A percentile compares a stretch with the other conserved stretches of the same genome.
phyloP scores from a whole-genome alignment of 92 coral and sea anemone genomes.

The Porites cylindrica region DNA sequence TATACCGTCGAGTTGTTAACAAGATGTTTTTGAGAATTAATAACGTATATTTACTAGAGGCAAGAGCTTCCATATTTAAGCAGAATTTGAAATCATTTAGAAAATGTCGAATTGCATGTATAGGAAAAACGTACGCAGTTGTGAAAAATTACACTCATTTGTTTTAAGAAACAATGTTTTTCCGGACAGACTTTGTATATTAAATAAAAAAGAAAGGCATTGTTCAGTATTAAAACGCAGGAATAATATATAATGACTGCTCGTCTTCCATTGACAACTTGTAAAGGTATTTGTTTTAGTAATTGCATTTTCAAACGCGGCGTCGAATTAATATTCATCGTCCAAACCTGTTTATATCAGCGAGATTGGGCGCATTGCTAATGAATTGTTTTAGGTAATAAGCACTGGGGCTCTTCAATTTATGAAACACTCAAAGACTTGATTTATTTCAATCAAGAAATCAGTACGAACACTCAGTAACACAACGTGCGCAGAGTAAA shows the following conservation, averaged over 20 bases:
- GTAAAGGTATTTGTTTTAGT: slow-evolving; percentile 4
- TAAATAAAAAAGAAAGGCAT: slow-evolving; percentile 7
- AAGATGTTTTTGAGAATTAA: slow-evolving; percentile 6
- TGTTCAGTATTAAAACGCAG: not conserved
- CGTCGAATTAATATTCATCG: slow-evolving; percentile 11
- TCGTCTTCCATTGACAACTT: slow-evolving; percentile 1
- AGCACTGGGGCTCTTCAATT: no score
- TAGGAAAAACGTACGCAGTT: not conserved
- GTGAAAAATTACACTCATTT: not conserved
- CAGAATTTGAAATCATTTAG: slow-evolving; percentile 7
- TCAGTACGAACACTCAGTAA: no score
- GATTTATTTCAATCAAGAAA: no score
- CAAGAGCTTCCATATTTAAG: slow-evolving; percentile 43
- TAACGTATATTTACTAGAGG: slow-evolving; percentile 44
- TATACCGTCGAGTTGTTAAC: slow-evolving; percentile 14
- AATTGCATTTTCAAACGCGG: not conserved
- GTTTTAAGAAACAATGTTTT: slow-evolving; percentile 16
- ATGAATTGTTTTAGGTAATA: not conserved
- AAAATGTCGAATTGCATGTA: slow-evolving; percentile 12
- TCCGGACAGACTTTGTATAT: slow-evolving; percentile 6
- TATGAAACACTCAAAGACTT: no score
- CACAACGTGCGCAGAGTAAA: no score
- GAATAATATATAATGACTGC: slow-evolving; percentile 20
- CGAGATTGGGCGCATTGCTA: not conserved
- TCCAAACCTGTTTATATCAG: not conserved